Percentiles rank a stretch among this genome's conserved stretches.
Evolutionary conservation across 2,113 vertebrate genomes (phyloP).

Genomic region (Ceyx melanurus): DNA sequence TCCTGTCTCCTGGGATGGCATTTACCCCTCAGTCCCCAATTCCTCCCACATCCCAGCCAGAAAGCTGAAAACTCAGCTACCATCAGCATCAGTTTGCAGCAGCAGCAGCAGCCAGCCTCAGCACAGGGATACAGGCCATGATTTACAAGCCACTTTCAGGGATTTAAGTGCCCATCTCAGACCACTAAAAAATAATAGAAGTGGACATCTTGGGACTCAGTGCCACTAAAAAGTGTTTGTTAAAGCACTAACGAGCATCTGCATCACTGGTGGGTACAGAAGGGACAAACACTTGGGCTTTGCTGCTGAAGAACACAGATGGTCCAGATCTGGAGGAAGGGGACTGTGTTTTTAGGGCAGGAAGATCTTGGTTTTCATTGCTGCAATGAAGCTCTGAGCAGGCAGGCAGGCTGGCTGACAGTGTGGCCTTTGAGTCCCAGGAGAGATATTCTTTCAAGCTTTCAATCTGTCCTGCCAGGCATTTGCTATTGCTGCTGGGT

Average conservation of each 20-base stretch:
- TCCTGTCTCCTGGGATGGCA: fast-evolving
- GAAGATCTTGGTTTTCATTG: background rate
- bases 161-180: fast-evolving
- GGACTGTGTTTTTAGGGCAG: background rate
- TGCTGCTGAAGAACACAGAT: fast-evolving
- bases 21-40: background rate
- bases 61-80: background rate
- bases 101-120: background rate
- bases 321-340: background rate
- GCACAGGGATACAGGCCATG: fast-evolving
- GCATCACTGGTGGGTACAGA: background rate
- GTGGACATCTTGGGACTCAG: fast-evolving
- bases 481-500: background rate
- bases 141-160: background rate
- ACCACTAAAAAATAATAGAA: background rate
- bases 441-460: conserved; percentile 13
- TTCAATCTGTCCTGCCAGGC: background rate
- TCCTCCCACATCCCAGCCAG: background rate
- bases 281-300: background rate
- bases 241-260: background rate
- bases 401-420: background rate
- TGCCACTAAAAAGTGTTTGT: background rate
- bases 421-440: background rate
- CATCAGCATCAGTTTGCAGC: background rate
- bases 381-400: background rate